Base-by-base conservation (phyloP, 1,140 invertebrate species). In the Eumaeus atala region DNA sequence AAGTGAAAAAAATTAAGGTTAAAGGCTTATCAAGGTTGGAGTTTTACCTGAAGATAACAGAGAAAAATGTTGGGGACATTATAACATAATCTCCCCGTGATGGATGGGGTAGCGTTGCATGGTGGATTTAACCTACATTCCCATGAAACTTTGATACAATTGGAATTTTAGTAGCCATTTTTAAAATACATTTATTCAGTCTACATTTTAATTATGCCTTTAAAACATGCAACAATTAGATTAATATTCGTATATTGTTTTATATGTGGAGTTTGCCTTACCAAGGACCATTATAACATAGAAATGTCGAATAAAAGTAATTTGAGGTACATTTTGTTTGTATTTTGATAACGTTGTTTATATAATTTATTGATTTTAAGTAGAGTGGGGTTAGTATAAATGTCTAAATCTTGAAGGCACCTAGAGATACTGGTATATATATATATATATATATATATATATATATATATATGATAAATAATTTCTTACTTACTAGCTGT, bases 1-100 rank as follows among this genome's bases (percentile, higher is more conserved):
- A 55, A 49, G 54, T 36, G 54, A 49, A 55, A 55, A 55, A 55
- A 55, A 17, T 54, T 17, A 36, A 36, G 54, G 40, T 53, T 6
- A 28, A 28, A 38, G 10, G 18, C 40, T 53, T 53, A 53, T 53
- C 51, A 28, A 17, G 28, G n/a, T 16, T 21, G 37, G 51, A 34
- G 21, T 47, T 55, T 48, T 48, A 33, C 54, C 34, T 11, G 44
- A 36, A 48, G 44, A 55, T 48, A 44, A 48, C 11, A 18, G 17
- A 36, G 21, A 37, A 34, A 55, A 48, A 55, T 33, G 16, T 34
- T 47, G 42, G 44, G 44, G 53, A 55, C 53, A 54, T 54, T 44
- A 21, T 6, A 48, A 47, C 52, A 28, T 48, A 42, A 53, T 53
- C 36, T 40, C 12, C 21, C 21, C 40, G 40, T 55, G 54, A 55